A percentile compares a stretch with the other conserved stretches of the same genome.
These are phyloP conservation scores for Hecatera dysodea DNA, from an alignment of 2,888 invertebrate species.

Conservation along the genomic window DNA sequence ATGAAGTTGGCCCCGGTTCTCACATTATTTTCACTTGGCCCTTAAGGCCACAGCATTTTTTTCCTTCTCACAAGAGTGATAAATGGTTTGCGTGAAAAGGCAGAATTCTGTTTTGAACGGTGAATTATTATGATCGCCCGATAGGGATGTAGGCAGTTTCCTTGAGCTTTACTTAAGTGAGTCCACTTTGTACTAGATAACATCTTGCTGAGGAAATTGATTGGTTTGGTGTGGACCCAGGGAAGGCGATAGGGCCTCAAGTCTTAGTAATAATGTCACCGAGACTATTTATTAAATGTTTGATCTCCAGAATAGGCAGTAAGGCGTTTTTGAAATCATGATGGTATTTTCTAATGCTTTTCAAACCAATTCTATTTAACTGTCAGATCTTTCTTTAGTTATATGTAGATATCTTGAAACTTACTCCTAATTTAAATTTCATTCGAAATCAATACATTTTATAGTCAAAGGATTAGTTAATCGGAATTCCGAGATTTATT, in stretches of 20 bases:
- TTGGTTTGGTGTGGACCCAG: constrained; percentile 6
- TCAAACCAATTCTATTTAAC: neutral
- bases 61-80: constrained; percentile 80
- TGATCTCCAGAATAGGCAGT: neutral
- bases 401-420: neutral
- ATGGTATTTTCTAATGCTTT: neutral
- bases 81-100: constrained; percentile 81
- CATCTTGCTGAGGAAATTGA: constrained; percentile 18
- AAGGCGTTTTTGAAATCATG: neutral
- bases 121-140: constrained; percentile 70
- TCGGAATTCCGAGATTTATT: neutral
- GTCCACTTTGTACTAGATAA: constrained; percentile 45
- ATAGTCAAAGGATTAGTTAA: neutral
- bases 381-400: neutral
- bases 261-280: neutral
- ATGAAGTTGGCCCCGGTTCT: constrained; percentile 72
- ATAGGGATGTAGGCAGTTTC: constrained; percentile 56
- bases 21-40: constrained; percentile 79
- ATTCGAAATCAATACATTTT: neutral
- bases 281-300: neutral
- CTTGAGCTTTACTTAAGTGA: constrained; percentile 36
- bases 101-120: constrained; percentile 76
- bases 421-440: neutral
- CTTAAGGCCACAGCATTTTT: constrained; percentile 80
- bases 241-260: neutral